These are phyloP conservation scores for Ariolimax columbianus DNA, from an alignment of 2,888 invertebrate genomes.

Conservation along the genomic window DNA sequence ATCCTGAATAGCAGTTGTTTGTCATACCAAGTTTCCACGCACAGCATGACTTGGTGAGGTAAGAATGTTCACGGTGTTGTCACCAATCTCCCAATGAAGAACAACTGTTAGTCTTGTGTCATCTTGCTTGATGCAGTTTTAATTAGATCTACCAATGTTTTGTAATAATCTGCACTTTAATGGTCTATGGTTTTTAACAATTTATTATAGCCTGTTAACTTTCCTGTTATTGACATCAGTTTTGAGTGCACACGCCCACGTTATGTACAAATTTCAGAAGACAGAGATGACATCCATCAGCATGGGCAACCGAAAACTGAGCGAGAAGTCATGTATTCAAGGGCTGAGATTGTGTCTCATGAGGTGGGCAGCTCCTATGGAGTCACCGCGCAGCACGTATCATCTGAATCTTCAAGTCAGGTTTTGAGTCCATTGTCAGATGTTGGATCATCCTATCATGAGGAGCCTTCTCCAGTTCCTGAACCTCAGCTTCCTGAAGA, in stretches of 20 bases:
- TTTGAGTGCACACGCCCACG: neutral
- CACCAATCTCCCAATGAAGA: neutral
- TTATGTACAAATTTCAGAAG: conserved; percentile 41
- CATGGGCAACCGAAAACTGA: conserved; percentile 15
- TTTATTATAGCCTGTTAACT: neutral
- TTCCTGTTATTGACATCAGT: conserved; percentile 4
- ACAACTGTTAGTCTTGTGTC: neutral
- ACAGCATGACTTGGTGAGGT: neutral
- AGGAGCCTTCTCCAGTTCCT: conserved; percentile 60
- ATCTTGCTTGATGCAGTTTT: neutral
- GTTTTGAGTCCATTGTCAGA: conserved; percentile 57
- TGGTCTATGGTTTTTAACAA: neutral
- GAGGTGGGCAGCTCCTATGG: conserved; percentile 6
- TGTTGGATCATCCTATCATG: conserved; percentile 54
- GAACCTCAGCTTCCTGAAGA: conserved; percentile 59
- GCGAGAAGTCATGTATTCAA: conserved; percentile 48
- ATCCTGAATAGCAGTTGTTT: conserved; percentile 30
- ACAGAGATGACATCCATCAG: neutral
- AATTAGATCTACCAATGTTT: neutral
- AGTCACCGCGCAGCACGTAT: neutral
- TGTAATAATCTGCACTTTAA: neutral
- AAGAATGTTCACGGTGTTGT: neutral
- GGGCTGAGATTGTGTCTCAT: conserved; percentile 37
- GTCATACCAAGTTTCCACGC: neutral
- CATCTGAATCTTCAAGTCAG: conserved; percentile 43